phyloP scores from a whole-genome alignment of 2,113 vertebrate species.

The Colius striatus region DNA sequence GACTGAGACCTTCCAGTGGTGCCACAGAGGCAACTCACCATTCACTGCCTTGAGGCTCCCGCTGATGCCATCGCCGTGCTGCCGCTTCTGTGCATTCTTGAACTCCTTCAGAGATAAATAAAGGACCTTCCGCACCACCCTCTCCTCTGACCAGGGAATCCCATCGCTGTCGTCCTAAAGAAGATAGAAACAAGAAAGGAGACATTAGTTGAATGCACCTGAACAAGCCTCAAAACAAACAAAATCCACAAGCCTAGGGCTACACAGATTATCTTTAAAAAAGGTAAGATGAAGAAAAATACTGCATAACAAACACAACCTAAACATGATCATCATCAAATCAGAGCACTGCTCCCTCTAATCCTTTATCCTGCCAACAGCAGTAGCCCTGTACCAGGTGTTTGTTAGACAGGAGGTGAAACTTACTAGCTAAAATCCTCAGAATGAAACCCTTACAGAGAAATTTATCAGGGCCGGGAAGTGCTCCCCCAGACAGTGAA shows the following conservation, averaged over 20 bases:
- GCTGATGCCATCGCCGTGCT: constrained; percentile 84
- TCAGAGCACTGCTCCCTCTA: neutral
- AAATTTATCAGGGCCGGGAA: constrained; percentile 4
- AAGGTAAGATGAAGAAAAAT: neutral
- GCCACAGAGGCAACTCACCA: constrained; percentile 76
- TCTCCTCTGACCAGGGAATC: constrained; percentile 99
- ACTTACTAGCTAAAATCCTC: constrained; percentile 16
- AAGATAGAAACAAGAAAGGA: neutral
- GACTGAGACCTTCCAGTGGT: neutral
- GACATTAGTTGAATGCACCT: neutral
- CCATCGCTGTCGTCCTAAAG: constrained; percentile 98
- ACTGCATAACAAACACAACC: neutral
- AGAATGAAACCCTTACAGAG: neutral
- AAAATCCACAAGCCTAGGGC: neutral
- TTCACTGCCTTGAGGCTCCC: constrained; percentile 88
- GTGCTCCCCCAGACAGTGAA: neutral
- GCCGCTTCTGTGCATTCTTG: constrained; percentile 96
- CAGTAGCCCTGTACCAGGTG: neutral
- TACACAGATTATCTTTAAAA: neutral
- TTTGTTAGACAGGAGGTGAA: neutral
- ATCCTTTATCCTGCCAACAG: neutral
- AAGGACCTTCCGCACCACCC: constrained; percentile 97
- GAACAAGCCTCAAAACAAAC: neutral
- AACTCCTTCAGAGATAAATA: constrained; percentile 99
- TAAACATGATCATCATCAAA: neutral